Conservation (phyloP, 2,113 vertebrate genomes). For the Trochalopteron elliotii region DNA sequence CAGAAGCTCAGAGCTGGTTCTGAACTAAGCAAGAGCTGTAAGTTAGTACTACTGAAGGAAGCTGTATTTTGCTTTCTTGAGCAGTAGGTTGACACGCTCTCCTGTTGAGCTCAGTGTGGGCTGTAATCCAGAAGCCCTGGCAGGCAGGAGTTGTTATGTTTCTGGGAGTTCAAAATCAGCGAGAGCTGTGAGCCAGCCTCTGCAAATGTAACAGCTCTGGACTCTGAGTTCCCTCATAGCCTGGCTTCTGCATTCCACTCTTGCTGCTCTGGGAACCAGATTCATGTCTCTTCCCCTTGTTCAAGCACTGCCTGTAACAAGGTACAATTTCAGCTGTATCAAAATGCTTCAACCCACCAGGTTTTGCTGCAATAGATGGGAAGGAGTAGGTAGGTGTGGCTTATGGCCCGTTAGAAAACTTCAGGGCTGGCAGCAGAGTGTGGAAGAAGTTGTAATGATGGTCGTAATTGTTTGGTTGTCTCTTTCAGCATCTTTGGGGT, state of each 20-base stretch:
- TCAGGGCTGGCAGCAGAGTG: not conserved
- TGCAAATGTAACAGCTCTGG: not conserved
- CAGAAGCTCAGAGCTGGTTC: not conserved
- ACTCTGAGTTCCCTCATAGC: not conserved
- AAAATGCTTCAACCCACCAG: not conserved
- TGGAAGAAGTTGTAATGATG: not conserved
- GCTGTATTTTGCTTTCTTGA: constrained; percentile 8
- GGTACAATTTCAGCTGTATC: not conserved
- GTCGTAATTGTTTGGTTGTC: not conserved
- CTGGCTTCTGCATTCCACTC: not conserved
- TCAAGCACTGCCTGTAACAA: not conserved
- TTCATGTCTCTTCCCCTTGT: not conserved
- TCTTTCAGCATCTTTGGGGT: not conserved
- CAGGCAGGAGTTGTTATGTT: not conserved
- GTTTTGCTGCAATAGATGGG: not conserved
- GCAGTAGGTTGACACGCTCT: not conserved
- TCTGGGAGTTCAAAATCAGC: not conserved
- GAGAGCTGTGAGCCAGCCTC: not conserved
- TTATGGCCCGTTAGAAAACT: not conserved
- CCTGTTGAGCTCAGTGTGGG: not conserved
- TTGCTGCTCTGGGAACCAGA: not conserved
- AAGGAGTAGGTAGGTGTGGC: not conserved
- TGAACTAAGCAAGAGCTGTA: not conserved
- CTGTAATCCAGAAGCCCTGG: not conserved
- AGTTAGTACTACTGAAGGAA: not conserved